These are phyloP conservation scores for Clytia hemisphaerica DNA, from an alignment of 30 jellyfish, hydroid and myxozoan species.

Conservation along the genomic window DNA sequence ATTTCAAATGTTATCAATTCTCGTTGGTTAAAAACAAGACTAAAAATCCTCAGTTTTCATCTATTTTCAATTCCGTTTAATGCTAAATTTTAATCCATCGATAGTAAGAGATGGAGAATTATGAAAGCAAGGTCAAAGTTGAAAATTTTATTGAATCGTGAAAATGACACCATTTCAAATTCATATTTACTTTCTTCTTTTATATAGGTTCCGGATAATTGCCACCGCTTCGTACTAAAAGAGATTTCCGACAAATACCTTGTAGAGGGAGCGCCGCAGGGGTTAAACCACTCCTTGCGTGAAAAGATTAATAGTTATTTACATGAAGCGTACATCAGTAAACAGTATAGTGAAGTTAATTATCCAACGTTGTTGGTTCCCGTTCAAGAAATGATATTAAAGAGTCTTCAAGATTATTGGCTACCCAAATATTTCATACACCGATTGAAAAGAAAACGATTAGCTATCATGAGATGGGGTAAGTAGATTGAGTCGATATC, in stretches of 20 bases:
- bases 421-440: constrained; percentile 76
- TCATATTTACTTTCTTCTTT: no score
- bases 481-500: no score
- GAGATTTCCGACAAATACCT: constrained; percentile 58
- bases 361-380: constrained; percentile 1
- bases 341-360: not conserved
- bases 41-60: no score
- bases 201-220: constrained; percentile 35
- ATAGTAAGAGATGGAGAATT: no score
- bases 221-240: constrained; percentile 55
- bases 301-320: constrained; percentile 7
- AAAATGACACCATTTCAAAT: no score
- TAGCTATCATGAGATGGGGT: constrained; percentile 16
- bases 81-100: no score
- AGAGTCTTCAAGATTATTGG: constrained; percentile 52
- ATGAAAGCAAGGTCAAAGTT: no score
- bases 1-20: no score
- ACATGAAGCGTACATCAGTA: not conserved
- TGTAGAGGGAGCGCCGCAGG: constrained; percentile 55
- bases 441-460: constrained; percentile 18
- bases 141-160: no score
- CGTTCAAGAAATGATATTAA: constrained; percentile 3
- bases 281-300: not conserved
- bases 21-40: no score
- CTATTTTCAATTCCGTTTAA: no score